Base-by-base conservation (phyloP, 2,797 vertebrate species). In the Echiichthys vipera region DNA sequence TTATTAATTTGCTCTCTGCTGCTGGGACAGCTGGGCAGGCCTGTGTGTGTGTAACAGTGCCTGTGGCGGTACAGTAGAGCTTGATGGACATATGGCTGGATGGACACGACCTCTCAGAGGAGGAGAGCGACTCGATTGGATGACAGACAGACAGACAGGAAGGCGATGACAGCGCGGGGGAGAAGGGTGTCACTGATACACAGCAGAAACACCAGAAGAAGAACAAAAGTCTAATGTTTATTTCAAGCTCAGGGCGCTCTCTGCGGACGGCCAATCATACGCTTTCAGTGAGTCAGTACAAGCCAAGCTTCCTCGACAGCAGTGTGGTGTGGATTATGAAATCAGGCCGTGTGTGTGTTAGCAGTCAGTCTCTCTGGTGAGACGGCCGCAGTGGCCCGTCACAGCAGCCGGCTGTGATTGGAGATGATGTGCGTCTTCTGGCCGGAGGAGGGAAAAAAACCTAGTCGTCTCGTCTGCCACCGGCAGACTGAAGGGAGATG, bases 381-480 rank as follows among this genome's bases (percentile, higher is more conserved):
- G 58, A 42, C 3, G 56, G 49, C 73, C 70, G 80, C 4, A 46
- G 71, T 15, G 12, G 49, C 62, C 65, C 49, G 40, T 86, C 83
- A 89, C 74, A 40, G 74, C 57, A 55, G 75, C 58, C 59, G 4
- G 62, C 76, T 73, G 56, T 84, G 88, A 90, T 86, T 49, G 77
- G 81, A 85, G 84, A 59, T 85, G 90, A 91, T 81, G 88, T 62
- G 53, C 46, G 45, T 83, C 80, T 84, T 86, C 72, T 85, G 84
- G 81, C 86, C 73, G 3, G 70, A 11, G 85, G 80, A 86, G 42
- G 66, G 67, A 66, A 37, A 73, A 66, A 37, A 73, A 56, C 51
- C 76, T 80, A 81, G 54, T 64, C 27, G 50, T 66, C 69, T 78
- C 59, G 68, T 86, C 80, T 79, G 76, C 63, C 9, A 42, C 83